Conservation (phyloP, 2,113 vertebrate species). For the Trinectes maculatus region DNA sequence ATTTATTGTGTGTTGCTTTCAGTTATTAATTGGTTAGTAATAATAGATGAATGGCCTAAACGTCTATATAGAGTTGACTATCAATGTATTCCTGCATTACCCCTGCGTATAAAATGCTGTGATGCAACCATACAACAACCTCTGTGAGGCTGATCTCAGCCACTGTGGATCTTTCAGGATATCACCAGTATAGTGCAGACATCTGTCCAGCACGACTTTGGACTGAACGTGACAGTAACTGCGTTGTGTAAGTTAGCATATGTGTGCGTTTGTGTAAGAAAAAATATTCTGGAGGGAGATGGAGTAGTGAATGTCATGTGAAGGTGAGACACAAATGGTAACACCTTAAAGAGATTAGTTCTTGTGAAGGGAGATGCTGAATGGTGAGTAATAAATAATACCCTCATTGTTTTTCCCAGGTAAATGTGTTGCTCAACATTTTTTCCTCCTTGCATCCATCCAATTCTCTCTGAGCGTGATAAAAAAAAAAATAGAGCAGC, state of each 20-base stretch:
- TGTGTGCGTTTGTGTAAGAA: too few relatives aligned
- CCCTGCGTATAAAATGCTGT: neutral
- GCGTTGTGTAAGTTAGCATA: too few relatives aligned
- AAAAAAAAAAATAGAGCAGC: constrained; percentile 19
- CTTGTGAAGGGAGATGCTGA: neutral
- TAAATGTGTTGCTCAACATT: constrained; percentile 6
- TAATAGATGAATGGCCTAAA: neutral
- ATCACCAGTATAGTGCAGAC: too few relatives aligned
- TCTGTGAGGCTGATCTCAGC: neutral
- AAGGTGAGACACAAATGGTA: neutral
- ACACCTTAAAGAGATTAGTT: neutral
- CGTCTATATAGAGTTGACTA: neutral
- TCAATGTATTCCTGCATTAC: neutral
- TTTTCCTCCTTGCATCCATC: neutral
- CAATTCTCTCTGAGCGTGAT: neutral
- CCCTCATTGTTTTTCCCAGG: constrained; percentile 11
- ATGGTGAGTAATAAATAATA: neutral
- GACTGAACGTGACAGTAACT: too few relatives aligned
- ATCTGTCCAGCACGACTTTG: too few relatives aligned
- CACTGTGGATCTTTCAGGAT: too few relatives aligned
- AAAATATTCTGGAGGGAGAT: neutral
- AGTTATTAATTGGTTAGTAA: neutral
- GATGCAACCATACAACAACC: neutral
- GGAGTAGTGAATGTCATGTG: neutral
- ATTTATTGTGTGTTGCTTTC: neutral